These are phyloP conservation scores for Glaucidium brasilianum DNA, from an alignment of 2,113 vertebrate genomes.

Conservation along the genomic window DNA sequence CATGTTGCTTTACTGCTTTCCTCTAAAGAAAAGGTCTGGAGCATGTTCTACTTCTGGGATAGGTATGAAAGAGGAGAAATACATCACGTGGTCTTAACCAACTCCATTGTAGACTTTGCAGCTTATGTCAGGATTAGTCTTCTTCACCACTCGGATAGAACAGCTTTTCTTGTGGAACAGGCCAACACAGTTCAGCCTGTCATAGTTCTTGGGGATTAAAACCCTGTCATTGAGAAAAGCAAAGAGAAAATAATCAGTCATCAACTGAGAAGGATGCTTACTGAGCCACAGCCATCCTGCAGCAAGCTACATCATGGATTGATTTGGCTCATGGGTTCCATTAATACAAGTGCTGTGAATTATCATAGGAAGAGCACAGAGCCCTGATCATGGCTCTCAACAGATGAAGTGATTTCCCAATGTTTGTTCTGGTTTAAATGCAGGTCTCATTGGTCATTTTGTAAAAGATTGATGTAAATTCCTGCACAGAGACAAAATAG, in stretches of 20 bases:
- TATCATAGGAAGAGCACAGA: not conserved
- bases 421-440: not conserved
- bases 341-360: not conserved
- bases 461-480: not conserved
- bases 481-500: not conserved
- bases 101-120: conserved; percentile 53
- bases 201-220: conserved; percentile 48
- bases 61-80: not conserved
- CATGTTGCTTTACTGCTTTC: not conserved
- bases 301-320: not conserved
- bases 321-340: not conserved
- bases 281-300: not conserved
- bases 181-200: conserved; percentile 44
- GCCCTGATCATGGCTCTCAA: not conserved
- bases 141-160: conserved; percentile 59
- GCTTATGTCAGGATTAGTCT: conserved; percentile 38
- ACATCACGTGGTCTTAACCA: not conserved
- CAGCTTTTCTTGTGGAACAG: conserved; percentile 61
- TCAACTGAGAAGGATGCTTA: not conserved
- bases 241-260: not conserved
- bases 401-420: not conserved
- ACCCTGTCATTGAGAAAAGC: conserved; percentile 41
- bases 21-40: not conserved
- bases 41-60: not conserved
- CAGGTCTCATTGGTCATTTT: not conserved